A percentile compares a stretch with the other conserved stretches of the same genome.
Conservation (phyloP, 2,113 vertebrate species). For the Penelope pileata region DNA sequence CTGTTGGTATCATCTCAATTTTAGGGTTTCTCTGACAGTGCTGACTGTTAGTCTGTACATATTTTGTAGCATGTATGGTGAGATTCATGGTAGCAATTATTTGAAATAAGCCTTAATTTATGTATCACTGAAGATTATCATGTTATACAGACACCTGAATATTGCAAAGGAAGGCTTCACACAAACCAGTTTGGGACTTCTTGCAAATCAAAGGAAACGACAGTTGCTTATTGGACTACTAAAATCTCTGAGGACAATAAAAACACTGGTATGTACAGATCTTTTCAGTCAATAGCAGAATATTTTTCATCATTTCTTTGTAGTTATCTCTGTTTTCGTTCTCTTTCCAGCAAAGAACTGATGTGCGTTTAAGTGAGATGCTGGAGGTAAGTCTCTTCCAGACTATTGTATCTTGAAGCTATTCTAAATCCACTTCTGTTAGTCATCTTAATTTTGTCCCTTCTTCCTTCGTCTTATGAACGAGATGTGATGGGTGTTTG, state of each 20-base stretch:
- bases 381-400: conserved; percentile 86
- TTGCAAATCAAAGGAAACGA: conserved; percentile 94
- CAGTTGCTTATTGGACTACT: conserved; percentile 93
- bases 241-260: conserved; percentile 97
- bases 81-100: background rate
- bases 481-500: accelerated
- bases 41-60: background rate
- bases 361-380: conserved; percentile 97
- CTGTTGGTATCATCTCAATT: background rate
- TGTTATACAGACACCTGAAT: conserved; percentile 84
- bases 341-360: conserved; percentile 92
- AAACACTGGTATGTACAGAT: conserved; percentile 87
- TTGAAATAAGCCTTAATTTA: background rate
- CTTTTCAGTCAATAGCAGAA: background rate
- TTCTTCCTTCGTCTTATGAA: background rate
- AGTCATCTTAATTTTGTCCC: background rate
- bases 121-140: background rate
- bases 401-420: background rate
- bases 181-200: conserved; percentile 92
- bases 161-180: conserved; percentile 95
- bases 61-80: background rate
- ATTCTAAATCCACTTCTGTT: background rate
- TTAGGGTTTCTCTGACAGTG: background rate
- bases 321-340: background rate
- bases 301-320: background rate